Evolutionary conservation across 2,113 vertebrate genomes (phyloP), one percentile per base, ranked within the genome.

Genomic region (Notothenia coriiceps): DNA sequence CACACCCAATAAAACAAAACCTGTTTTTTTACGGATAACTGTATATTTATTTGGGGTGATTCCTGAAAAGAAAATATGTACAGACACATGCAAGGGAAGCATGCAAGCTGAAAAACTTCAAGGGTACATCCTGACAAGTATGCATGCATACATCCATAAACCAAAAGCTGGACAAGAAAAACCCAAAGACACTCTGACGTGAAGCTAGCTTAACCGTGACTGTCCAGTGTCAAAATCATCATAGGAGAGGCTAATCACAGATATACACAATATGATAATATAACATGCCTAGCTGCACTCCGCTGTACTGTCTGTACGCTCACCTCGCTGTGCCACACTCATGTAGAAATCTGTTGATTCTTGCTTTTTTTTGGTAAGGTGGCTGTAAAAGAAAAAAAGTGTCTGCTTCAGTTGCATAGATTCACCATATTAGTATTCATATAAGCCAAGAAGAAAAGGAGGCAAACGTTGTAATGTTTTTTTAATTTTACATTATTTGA

Each of bases 161-260:
- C 79, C 80, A 75, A 87, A 80, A 62, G 85, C 33, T 66, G 14
- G 65, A 75, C 20, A 2, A 49, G 56, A 80, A 29, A 29, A 65
- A 85, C 85, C 87, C 85, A 88, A 89, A 90, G 83, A 88, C 86
- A 25, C 70, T 74, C 47, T 40, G 25, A 83, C 59, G 29, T 29
- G 29, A 29, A 29, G 0, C 25, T 47, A 33, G 74, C 80, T 83
- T 77, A 73, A 51, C 62, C 10, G 5, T 33, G 43, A 71, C 49
- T 25, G 69, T 83, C 65, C 74, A 20, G 55, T 69, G 55, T 56
- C 5, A 62, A 18, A 1, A 40, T 25, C 73, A 46, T 56, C 69
- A 59, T 49, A 62, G 8, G 69, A 64, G 51, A 47, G 66, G 17
- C 47, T 46, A 13, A 43, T 52, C 18, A 51, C 35, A 50, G 18